These are phyloP conservation scores for Scaptomyza polygonia DNA, from an alignment of 2,888 invertebrate species.

Conservation along the genomic window DNA sequence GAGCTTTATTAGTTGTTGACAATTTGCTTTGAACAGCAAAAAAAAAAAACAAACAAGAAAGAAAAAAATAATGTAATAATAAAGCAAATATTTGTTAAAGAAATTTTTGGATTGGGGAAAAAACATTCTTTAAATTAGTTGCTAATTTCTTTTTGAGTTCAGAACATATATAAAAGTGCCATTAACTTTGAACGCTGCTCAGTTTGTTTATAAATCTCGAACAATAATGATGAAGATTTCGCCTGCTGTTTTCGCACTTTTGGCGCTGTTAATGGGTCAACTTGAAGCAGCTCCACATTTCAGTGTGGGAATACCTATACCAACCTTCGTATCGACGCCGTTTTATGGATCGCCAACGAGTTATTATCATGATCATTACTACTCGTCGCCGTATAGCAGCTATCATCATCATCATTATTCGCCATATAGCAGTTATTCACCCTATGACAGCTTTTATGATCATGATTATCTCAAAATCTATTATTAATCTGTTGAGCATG, in stretches of 20 bases:
- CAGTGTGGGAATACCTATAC: constrained; percentile 36
- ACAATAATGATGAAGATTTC: constrained; percentile 55
- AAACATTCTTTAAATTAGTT: constrained; percentile 9
- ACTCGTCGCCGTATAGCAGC: constrained; percentile 36
- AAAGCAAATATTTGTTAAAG: constrained; percentile 46
- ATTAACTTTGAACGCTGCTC: not conserved
- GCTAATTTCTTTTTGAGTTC: constrained; percentile 35
- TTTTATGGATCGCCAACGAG: constrained; percentile 31
- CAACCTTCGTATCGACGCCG: constrained; percentile 31
- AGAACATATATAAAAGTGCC: constrained; percentile 40
- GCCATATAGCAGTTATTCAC: constrained; percentile 1
- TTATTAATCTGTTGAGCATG: constrained; percentile 16
- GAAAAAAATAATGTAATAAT: constrained; percentile 5
- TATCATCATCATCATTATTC: constrained; percentile 31
- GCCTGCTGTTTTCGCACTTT: constrained; percentile 17
- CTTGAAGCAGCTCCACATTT: constrained; percentile 37
- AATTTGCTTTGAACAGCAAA: constrained; percentile 32
- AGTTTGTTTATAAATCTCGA: constrained; percentile 19
- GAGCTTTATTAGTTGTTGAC: constrained; percentile 65
- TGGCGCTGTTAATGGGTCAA: constrained; percentile 17
- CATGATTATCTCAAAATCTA: constrained; percentile 17
- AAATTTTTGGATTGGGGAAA: constrained; percentile 38
- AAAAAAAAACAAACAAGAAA: too few relatives aligned
- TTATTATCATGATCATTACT: constrained; percentile 32
- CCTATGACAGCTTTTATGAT: not conserved